A percentile compares a stretch with the other conserved stretches of the same genome.
Evolutionary conservation across 2,888 invertebrate species (phyloP).

Genomic region (Blastobasis adustella): DNA sequence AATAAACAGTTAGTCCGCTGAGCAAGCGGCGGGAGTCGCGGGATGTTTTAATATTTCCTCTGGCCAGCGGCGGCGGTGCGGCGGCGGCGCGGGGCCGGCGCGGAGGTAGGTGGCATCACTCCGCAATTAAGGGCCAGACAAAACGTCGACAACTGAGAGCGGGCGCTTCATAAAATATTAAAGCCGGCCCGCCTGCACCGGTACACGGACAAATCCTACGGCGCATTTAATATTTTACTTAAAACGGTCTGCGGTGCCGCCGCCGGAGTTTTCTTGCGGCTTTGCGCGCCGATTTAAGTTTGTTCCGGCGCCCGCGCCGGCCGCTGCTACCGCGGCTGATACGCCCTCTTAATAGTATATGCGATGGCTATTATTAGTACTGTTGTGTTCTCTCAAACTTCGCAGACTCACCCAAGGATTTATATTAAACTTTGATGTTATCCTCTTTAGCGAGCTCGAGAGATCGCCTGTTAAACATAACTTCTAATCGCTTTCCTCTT

Average conservation of each 20-base stretch:
- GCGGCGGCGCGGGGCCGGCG: conserved; percentile 20
- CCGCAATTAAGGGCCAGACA: conserved; percentile 59
- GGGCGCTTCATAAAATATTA: conserved; percentile 61
- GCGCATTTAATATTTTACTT: conserved; percentile 67
- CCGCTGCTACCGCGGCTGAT: conserved; percentile 31
- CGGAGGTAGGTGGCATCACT: conserved; percentile 34
- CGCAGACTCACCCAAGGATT: conserved; percentile 1
- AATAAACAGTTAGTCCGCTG: conserved; percentile 58
- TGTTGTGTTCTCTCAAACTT: conserved; percentile 13
- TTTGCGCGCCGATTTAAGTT: conserved; percentile 51
- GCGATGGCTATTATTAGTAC: conserved; percentile 33
- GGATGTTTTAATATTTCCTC: conserved; percentile 54
- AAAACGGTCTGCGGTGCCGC: conserved; percentile 61
- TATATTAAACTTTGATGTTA: conserved; percentile 1
- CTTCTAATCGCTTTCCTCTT: no score
- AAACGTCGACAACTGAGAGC: conserved; percentile 44
- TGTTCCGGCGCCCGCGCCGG: conserved; percentile 44
- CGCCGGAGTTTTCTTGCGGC: conserved; percentile 51
- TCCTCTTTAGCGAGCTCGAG: not conserved
- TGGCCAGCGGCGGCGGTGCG: conserved; percentile 18
- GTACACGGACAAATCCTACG: conserved; percentile 53
- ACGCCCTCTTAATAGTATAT: conserved; percentile 44
- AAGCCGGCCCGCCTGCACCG: conserved; percentile 38
- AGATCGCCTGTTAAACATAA: not conserved
- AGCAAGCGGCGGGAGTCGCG: conserved; percentile 33